These are phyloP conservation scores for Cepaea nemoralis DNA, from an alignment of 1,140 invertebrate genomes.

Conservation along the genomic window DNA sequence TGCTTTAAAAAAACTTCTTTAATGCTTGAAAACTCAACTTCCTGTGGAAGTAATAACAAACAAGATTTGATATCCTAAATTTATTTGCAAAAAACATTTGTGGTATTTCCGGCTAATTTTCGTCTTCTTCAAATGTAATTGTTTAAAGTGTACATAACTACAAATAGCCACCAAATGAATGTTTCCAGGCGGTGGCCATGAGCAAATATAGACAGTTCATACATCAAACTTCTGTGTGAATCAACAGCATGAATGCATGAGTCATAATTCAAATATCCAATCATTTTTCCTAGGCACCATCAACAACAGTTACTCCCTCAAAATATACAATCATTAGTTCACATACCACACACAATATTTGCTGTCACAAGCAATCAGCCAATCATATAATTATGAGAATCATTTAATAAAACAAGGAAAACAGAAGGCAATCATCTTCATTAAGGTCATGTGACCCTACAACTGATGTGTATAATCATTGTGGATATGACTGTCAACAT, in stretches of 20 bases:
- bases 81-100: slow-evolving; percentile 15
- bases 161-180: background rate
- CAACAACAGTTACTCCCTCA: too few species aligned
- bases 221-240: background rate
- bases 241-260: background rate
- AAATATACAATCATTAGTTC: too few species aligned
- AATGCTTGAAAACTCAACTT: slow-evolving; percentile 3
- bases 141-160: background rate
- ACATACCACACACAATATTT: too few species aligned
- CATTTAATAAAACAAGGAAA: too few species aligned
- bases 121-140: background rate
- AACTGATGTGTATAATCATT: too few species aligned
- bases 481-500: too few species aligned
- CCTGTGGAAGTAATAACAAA: slow-evolving; percentile 13
- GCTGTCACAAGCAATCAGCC: too few species aligned
- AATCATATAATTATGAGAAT: too few species aligned
- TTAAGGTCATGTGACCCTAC: too few species aligned
- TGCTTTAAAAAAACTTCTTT: background rate
- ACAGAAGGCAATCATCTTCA: too few species aligned
- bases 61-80: background rate
- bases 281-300: too few species aligned
- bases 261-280: background rate
- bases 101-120: background rate
- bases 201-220: background rate
- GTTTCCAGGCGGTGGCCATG: background rate